Evolutionary conservation across 2,888 invertebrate species (phyloP).

Genomic region (Lithophane socia): DNA sequence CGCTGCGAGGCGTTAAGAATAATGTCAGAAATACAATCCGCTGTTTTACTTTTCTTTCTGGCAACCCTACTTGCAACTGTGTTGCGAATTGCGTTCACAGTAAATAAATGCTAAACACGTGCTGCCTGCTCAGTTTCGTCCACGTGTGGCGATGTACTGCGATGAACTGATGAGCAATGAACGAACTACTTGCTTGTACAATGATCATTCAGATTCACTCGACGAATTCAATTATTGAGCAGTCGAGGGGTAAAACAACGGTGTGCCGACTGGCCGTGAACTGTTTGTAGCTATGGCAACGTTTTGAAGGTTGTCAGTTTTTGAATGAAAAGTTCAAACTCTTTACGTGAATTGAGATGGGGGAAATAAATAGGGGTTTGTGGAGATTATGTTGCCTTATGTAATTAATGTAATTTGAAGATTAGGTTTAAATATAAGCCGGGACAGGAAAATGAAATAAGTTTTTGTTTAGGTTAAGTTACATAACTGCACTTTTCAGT

Average conservation of each 20-base stretch:
- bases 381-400: slow-evolving; percentile 7
- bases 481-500: not conserved
- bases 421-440: not conserved
- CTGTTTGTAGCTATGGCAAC: slow-evolving; percentile 30
- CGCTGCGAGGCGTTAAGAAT: no score
- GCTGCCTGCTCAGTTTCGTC: slow-evolving; percentile 19
- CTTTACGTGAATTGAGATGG: not conserved
- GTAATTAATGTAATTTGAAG: slow-evolving; percentile 21
- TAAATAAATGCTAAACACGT: slow-evolving; percentile 56
- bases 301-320: slow-evolving; percentile 17
- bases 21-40: not conserved
- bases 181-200: slow-evolving; percentile 16
- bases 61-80: slow-evolving; percentile 54
- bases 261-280: slow-evolving; percentile 28
- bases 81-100: slow-evolving; percentile 55
- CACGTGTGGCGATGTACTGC: slow-evolving; percentile 54
- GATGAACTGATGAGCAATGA: slow-evolving; percentile 53
- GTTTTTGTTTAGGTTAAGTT: not conserved
- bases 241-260: slow-evolving; percentile 27
- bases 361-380: slow-evolving; percentile 21
- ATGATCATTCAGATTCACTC: slow-evolving; percentile 47
- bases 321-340: not conserved
- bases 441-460: not conserved
- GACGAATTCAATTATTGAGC: slow-evolving; percentile 19
- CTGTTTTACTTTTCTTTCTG: slow-evolving; percentile 11